Base-by-base conservation (phyloP, 2,797 vertebrate genomes). In the Centroberyx gerrardi region DNA sequence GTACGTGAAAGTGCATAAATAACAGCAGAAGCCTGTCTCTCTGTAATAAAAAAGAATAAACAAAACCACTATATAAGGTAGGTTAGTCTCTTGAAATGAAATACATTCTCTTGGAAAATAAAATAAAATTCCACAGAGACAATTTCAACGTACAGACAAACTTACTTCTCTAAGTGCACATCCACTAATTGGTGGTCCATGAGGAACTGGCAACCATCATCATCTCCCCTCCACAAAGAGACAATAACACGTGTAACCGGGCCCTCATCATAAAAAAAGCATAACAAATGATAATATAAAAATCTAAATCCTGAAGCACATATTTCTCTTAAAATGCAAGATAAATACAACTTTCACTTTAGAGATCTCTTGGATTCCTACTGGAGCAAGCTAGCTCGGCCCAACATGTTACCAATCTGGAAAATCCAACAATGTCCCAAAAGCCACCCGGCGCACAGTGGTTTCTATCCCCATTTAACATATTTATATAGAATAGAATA, bases 341-440 rank as follows among this genome's bases (percentile, higher is more conserved):
- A 73, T 78, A 44, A 56, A 67, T 42, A 58, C 17, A 56, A 56
- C 22, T 36, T 60, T 72, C 33, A n/a, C 46, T 49, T 46, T 46
- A 28, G 8, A 22, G 33, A 4, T 31, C 78, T 68, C 29, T 58
- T 62, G 44, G 18, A 48, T 40, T 54, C 27, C 22, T 22, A 67
- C 58, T 65, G 4, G 46, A n/a, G 48, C 6, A 42, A 62, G 1
- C 14, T 40, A 17, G 13, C 48, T 61, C 22, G 17, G 64, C n/a
- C 12, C 38, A 9, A 59, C 54, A 69, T 42, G 54, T 74, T 60
- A 13, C 33, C 40, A 53, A 59, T 55, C 40, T 73, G 55, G 29
- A 78, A 81, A 67, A 78, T 46, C 14, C 27, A 69, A 42, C 65
- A 71, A 59, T 15, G 46, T 74, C 63, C 56, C 74, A 18, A 38